phyloP scores from a whole-genome alignment of 2,797 vertebrate species.

The Hemibagrus guttatus region DNA sequence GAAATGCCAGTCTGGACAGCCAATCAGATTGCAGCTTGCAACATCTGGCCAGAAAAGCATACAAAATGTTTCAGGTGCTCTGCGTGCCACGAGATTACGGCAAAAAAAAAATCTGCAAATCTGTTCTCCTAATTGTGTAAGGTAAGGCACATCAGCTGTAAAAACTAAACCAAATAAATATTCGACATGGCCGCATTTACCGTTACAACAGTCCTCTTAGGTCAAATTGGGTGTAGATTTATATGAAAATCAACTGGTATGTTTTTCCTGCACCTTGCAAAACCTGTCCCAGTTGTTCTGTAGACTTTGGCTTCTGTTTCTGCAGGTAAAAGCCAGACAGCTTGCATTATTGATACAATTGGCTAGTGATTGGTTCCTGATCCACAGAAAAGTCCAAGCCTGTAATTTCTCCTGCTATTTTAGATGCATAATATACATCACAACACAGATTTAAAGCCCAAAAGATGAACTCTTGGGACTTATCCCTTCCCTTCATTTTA shows the following conservation, averaged over 20 bases:
- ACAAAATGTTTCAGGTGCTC: not conserved
- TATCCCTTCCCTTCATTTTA: not conserved
- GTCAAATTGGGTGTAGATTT: not conserved
- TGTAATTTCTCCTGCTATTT: not conserved
- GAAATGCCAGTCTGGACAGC: not conserved
- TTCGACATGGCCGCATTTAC: not conserved
- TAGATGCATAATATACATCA: too few species aligned
- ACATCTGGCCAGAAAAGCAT: constrained; percentile 2
- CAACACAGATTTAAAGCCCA: not conserved
- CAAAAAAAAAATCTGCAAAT: not conserved
- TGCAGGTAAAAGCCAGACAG: not conserved
- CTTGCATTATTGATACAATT: not conserved
- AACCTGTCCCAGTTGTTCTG: not conserved
- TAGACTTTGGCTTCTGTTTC: not conserved
- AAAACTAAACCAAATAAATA: not conserved
- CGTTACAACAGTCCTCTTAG: not conserved
- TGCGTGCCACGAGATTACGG: not conserved
- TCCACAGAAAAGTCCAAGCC: not conserved
- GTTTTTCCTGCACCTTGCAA: not conserved
- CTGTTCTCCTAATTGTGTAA: not conserved
- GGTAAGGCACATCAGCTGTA: not conserved
- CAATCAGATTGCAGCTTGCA: not conserved
- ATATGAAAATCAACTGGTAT: not conserved
- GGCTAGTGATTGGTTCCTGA: not conserved
- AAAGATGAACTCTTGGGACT: not conserved